These are phyloP conservation scores for Acleris sparsana DNA, from an alignment of 2,888 invertebrate genomes.

Conservation along the genomic window DNA sequence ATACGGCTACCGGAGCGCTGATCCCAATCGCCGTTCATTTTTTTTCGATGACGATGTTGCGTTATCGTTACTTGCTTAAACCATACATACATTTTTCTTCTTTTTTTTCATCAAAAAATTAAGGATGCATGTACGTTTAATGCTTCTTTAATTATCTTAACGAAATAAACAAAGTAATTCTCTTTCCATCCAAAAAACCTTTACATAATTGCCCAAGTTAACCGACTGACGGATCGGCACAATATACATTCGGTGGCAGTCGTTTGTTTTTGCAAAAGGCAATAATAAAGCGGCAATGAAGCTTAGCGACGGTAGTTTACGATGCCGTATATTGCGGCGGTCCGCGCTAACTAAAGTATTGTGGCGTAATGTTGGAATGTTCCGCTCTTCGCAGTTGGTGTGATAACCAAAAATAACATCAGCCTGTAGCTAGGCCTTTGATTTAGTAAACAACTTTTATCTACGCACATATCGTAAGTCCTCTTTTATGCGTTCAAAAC, in stretches of 20 bases:
- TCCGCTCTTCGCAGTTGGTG: neutral
- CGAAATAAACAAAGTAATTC: neutral
- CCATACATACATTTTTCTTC: no score
- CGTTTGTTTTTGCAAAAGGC: constrained; percentile 57
- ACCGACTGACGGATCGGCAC: constrained; percentile 8
- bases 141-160: no score
- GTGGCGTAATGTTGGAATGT: constrained; percentile 12
- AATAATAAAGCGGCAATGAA: constrained; percentile 60
- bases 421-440: neutral
- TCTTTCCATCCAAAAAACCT: neutral
- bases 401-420: neutral
- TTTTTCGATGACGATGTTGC: no score
- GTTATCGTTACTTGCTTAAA: no score
- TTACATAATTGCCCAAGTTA: neutral
- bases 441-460: no score
- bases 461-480: no score
- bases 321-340: constrained; percentile 61
- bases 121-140: no score
- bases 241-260: constrained; percentile 11
- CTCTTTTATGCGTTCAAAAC: no score
- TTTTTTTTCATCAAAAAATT: no score
- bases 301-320: constrained; percentile 61
- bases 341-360: constrained; percentile 44
- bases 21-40: no score
- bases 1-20: no score